These are phyloP conservation scores for Octodonta nipae DNA, from an alignment of 2,888 invertebrate species.

Conservation along the genomic window DNA sequence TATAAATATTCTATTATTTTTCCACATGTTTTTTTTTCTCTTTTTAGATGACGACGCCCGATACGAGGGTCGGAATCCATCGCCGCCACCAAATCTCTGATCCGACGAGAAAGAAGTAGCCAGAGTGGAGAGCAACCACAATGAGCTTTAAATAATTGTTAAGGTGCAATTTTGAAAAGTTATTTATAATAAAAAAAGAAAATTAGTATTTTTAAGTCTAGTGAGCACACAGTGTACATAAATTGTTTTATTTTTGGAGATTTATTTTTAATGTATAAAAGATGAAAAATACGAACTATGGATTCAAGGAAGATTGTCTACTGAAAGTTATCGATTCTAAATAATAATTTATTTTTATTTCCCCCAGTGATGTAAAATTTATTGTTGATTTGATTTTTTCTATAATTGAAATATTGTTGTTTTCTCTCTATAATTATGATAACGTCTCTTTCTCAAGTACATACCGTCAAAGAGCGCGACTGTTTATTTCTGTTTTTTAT, in stretches of 20 bases:
- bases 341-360: constrained; percentile 12
- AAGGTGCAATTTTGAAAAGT: constrained; percentile 19
- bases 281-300: constrained; percentile 4
- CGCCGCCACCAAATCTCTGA: constrained; percentile 32
- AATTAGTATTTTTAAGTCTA: too few species aligned
- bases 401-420: constrained; percentile 11
- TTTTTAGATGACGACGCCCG: constrained; percentile 33
- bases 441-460: too few species aligned
- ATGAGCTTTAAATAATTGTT: background rate
- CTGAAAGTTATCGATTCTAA: constrained; percentile 10
- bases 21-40: too few species aligned
- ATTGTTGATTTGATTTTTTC: constrained; percentile 16
- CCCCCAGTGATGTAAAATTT: constrained; percentile 17
- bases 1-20: too few species aligned
- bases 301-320: constrained; percentile 13
- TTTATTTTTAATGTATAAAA: constrained; percentile 21
- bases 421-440: constrained; percentile 11
- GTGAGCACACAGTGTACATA: too few species aligned
- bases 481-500: constrained; percentile 1
- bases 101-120: constrained; percentile 9
- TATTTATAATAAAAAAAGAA: background rate
- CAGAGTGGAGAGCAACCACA: too few species aligned
- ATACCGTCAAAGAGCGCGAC: constrained; percentile 9
- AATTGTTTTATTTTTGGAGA: constrained; percentile 20
- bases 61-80: constrained; percentile 36